These are phyloP conservation scores for Hylia prasina DNA, from an alignment of 2,113 vertebrate species.

Conservation along the genomic window DNA sequence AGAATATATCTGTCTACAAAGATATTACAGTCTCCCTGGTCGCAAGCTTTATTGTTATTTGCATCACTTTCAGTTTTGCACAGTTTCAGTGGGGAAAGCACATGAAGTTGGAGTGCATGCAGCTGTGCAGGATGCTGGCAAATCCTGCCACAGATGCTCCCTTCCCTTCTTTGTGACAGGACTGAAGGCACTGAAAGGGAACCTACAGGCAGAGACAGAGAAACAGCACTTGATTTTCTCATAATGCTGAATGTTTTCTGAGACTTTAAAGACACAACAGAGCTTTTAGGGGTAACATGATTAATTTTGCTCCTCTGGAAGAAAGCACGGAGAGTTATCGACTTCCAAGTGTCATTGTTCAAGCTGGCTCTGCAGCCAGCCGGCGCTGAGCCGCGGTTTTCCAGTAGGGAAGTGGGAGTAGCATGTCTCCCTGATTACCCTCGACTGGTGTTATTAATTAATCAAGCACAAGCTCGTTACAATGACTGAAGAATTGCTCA, in stretches of 20 bases:
- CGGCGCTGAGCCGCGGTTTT: background rate
- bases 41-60: constrained; percentile 11
- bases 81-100: constrained; percentile 10
- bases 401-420: constrained; percentile 29
- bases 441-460: constrained; percentile 62
- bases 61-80: constrained; percentile 30
- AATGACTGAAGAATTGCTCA: background rate
- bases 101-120: background rate
- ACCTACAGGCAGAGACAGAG: background rate
- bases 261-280: constrained; percentile 1
- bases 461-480: constrained; percentile 33
- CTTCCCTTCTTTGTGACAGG: background rate
- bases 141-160: background rate
- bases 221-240: background rate
- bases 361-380: background rate
- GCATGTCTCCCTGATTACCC: constrained; percentile 1
- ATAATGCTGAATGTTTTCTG: background rate
- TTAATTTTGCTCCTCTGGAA: constrained; percentile 13
- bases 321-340: background rate
- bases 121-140: background rate
- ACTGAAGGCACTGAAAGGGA: background rate
- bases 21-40: background rate
- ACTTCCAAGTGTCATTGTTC: constrained; percentile 20
- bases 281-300: background rate
- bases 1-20: constrained; percentile 20